Base-by-base conservation (phyloP, 2,888 invertebrate species). In the Campopleginae sp. region DNA sequence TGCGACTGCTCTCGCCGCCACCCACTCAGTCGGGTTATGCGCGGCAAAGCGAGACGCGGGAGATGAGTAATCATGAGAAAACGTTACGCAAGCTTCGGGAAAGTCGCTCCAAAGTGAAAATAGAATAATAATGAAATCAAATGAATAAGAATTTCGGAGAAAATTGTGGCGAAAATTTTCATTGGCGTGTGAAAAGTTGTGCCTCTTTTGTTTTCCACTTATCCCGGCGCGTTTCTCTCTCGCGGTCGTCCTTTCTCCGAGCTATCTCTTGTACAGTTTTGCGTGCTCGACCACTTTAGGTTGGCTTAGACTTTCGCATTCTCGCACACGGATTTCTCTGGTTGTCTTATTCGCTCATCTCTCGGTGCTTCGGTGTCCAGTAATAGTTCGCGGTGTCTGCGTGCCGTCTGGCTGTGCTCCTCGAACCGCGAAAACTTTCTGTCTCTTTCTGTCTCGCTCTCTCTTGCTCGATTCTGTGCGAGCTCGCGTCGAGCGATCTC, bases 311-410 rank as follows among this genome's bases (percentile, higher is more conserved):
- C 68, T 74, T 83, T 80, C 80, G 46, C 76, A 65, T 48, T 19
- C 46, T 38, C 81, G 46, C 80, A 68, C 27, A 31, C 42, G 27
- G 48, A 54, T 33, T 38, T 58, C 48, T 63, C 68, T 58, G 44
- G 42, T 65, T 38, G 63, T 74, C 44, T 42, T 63, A 68, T 78
- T 78, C 68, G 58, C 63, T 82, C 74, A 38, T 80, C 75, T 51
- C 75, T 72, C 63, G 78, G 80, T 79, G 54, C 71, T 74, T 54
- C 54, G 80, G 74, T 80, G 80, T 88, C 88, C 88, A 88, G 89
- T 89, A 88, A 89, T 89, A 90, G 89, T 89, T 86, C 86, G 86
- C 85, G 86, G 77, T 86, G 89, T 89, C 88, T 88, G 87, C 86
- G 84, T 86, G 83, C 87, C 87, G 89, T 89, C 89, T 89, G 87